phyloP scores from a whole-genome alignment of 2,113 vertebrate species.

The Thalassoma bifasciatum region DNA sequence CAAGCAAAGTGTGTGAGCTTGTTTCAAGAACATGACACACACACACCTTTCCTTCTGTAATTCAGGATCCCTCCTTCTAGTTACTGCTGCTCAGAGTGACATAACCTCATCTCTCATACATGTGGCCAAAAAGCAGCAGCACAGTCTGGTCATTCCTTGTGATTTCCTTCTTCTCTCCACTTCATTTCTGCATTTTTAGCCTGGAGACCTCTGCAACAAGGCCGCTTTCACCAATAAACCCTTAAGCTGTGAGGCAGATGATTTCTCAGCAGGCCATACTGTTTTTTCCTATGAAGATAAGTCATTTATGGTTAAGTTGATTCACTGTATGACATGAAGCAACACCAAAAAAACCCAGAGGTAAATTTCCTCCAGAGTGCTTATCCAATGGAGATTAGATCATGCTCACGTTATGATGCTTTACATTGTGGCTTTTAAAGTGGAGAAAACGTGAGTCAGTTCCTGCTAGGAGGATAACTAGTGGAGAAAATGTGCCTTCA shows the following conservation, averaged over 20 bases:
- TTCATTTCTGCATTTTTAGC: neutral
- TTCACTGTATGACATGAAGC: neutral
- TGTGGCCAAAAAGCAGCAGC: too few relatives aligned
- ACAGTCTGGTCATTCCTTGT: neutral
- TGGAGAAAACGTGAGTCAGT: neutral
- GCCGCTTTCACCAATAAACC: slow-evolving; percentile 16
- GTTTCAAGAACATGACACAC: slow-evolving; percentile 65
- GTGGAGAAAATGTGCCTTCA: neutral
- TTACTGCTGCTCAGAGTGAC: slow-evolving; percentile 64
- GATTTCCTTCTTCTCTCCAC: slow-evolving; percentile 13
- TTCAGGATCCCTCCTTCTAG: slow-evolving; percentile 66
- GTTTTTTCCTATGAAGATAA: neutral
- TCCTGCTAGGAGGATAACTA: neutral
- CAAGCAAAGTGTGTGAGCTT: slow-evolving; percentile 36
- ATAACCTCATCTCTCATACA: slow-evolving; percentile 66
- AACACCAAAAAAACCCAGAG: neutral
- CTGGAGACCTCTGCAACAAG: neutral
- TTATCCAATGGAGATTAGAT: neutral
- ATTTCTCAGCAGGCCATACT: neutral
- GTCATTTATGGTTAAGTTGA: neutral
- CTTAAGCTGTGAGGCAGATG: neutral
- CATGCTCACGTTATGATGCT: too few relatives aligned
- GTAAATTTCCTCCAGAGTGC: neutral
- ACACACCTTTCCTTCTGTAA: slow-evolving; percentile 30
- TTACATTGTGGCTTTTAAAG: neutral